Conservation (phyloP, 2,797 vertebrate species). For the Channa striata region DNA sequence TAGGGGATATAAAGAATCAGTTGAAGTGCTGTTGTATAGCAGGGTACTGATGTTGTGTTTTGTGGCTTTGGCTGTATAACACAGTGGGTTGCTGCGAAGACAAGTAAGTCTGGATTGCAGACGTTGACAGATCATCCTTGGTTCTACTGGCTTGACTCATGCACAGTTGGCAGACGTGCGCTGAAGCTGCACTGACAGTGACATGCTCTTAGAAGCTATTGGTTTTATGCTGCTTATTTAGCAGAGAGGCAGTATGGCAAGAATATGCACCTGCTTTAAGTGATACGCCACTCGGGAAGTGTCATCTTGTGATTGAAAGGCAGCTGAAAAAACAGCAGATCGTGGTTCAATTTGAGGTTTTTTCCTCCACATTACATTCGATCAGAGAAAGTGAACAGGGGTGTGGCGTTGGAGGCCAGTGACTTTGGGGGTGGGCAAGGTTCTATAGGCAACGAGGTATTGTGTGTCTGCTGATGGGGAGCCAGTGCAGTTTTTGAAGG, state of each 20-base stretch:
- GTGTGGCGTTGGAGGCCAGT: too few species aligned
- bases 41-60: slow-evolving; percentile 4
- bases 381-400: too few species aligned
- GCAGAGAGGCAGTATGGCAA: background rate
- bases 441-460: too few species aligned
- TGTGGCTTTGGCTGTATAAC: background rate
- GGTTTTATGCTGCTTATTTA: slow-evolving; percentile 5
- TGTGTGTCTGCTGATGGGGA: too few species aligned
- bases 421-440: too few species aligned
- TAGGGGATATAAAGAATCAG: slow-evolving; percentile 18
- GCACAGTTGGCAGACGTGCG: slow-evolving; percentile 5
- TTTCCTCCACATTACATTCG: too few species aligned
- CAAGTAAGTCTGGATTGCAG: background rate
- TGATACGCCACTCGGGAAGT: background rate
- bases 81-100: slow-evolving; percentile 18
- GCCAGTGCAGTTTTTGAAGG: too few species aligned
- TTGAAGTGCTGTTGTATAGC: background rate
- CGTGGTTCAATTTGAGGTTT: too few species aligned
- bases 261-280: background rate
- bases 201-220: slow-evolving; percentile 9
- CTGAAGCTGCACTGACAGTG: background rate
- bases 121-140: slow-evolving; percentile 30
- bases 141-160: slow-evolving; percentile 5
- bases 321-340: too few species aligned
- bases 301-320: too few species aligned